Conservation (phyloP, 2,888 invertebrate genomes). For the Lydus trimaculatus region DNA sequence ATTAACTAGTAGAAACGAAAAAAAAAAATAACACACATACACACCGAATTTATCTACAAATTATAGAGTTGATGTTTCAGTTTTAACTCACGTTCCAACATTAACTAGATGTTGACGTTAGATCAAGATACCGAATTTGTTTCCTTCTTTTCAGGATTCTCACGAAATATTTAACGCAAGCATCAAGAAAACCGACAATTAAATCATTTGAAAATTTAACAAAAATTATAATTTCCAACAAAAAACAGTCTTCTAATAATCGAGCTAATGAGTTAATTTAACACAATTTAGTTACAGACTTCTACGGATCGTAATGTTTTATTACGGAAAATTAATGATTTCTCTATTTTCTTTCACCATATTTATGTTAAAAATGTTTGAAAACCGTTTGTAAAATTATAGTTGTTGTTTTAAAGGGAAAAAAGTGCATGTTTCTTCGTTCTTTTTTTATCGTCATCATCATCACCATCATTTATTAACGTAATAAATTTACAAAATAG, state of each 20-base stretch:
- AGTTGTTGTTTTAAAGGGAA: not conserved
- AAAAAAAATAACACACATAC: not conserved
- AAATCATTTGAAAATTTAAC: not conserved
- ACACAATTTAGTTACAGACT: not conserved
- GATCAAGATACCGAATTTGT: not conserved
- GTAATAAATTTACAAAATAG: not conserved
- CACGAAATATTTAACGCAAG: not conserved
- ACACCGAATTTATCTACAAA: slow-evolving; percentile 23
- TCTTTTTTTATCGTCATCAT: not conserved
- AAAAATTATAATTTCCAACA: not conserved
- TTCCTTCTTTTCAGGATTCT: not conserved
- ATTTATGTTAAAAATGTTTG: not conserved
- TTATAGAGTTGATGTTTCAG: slow-evolving; percentile 24
- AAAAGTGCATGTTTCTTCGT: not conserved
- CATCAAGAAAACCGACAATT: not conserved
- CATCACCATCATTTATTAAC: not conserved
- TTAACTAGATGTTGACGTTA: slow-evolving; percentile 4
- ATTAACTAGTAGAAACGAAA: slow-evolving; percentile 13
- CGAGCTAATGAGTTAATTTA: slow-evolving; percentile 1
- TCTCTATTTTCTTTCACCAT: not conserved
- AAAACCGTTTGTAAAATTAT: not conserved
- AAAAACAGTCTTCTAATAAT: not conserved
- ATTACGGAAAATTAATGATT: not conserved
- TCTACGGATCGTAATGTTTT: not conserved
- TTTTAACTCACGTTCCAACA: not conserved